These are phyloP conservation scores for Drosophila melanosoma DNA, from an alignment of 2,888 invertebrate species.

Conservation along the genomic window DNA sequence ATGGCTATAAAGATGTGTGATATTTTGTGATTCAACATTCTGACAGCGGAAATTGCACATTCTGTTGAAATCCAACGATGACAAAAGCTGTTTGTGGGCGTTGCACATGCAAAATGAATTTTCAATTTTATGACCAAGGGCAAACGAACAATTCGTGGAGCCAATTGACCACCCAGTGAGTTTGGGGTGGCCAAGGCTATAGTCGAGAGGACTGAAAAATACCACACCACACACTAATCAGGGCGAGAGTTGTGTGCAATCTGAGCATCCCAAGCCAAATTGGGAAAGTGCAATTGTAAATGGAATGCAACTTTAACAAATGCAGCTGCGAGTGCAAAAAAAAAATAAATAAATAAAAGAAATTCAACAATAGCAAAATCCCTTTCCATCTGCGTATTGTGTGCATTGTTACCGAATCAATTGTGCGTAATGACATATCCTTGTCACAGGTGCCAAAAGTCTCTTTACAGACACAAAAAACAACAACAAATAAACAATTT, in stretches of 20 bases:
- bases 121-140: slow-evolving; percentile 34
- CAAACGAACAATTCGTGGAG: slow-evolving; percentile 3
- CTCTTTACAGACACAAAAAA: slow-evolving; percentile 1
- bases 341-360: not conserved
- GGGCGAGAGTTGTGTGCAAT: slow-evolving; percentile 16
- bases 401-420: slow-evolving; percentile 22
- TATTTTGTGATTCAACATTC: slow-evolving; percentile 2
- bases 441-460: slow-evolving; percentile 25
- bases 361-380: not conserved
- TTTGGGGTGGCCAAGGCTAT: not conserved
- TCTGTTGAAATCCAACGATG: slow-evolving; percentile 20
- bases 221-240: slow-evolving; percentile 40
- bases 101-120: slow-evolving; percentile 45
- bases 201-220: not conserved
- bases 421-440: slow-evolving; percentile 32
- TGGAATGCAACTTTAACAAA: slow-evolving; percentile 5
- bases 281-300: slow-evolving; percentile 2
- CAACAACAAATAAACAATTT: not conserved
- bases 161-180: slow-evolving; percentile 25
- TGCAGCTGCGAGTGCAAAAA: slow-evolving; percentile 14
- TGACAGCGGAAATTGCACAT: slow-evolving; percentile 44
- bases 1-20: not conserved
- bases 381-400: slow-evolving; percentile 2
- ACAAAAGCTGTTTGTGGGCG: slow-evolving; percentile 31
- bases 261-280: slow-evolving; percentile 20